Evolutionary conservation across 2,888 invertebrate genomes (phyloP), one percentile per base, ranked within the genome.

Genomic region (Cephus sareptanus): DNA sequence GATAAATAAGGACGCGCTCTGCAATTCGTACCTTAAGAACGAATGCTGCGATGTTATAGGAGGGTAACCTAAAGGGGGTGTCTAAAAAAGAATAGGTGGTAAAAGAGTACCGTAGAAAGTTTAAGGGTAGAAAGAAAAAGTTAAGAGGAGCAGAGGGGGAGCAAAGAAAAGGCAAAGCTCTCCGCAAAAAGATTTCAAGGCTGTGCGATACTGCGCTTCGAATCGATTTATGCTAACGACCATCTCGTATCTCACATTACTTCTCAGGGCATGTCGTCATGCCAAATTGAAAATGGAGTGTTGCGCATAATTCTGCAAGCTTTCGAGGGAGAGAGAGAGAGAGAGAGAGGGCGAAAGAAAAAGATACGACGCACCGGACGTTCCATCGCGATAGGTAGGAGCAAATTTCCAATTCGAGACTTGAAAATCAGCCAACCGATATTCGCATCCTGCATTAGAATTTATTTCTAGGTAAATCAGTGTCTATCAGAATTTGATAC

Each of bases 1-100:
- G 56, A 79, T 74, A 79, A 78, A 81, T 80, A 79, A 80, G 77
- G 35, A 76, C 71, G 74, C 40, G 30, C 23, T 70, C 73, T 77
- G 31, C 30, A n/a, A 69, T n/a, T 31, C 35, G 33, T 76, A 79
- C 81, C 78, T 81, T 3, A 71, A 71, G 71, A 56, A 56, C 56
- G 23, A 56, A 56, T 23, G 23, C 23, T 9, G 23, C 9, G 56
- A 56, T 9, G 23, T 56, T 56, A 56, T 9, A 23, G 9, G 23
- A 23, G 56, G 56, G 23, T 23, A 56, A 23, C 23, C 56, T 6
- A 23, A 37, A 13, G 37, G 56, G 56, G 23, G 56, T 56, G 23
- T 56, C 56, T 9, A 56, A 56, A 56, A 23, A 23, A 23, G 56
- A 56, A 15, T 56, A 9, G 56, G 9, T 56, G 56, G 56, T 56